Conservation (phyloP, 1,140 invertebrate genomes). For the Calliopsis andreniformis region DNA sequence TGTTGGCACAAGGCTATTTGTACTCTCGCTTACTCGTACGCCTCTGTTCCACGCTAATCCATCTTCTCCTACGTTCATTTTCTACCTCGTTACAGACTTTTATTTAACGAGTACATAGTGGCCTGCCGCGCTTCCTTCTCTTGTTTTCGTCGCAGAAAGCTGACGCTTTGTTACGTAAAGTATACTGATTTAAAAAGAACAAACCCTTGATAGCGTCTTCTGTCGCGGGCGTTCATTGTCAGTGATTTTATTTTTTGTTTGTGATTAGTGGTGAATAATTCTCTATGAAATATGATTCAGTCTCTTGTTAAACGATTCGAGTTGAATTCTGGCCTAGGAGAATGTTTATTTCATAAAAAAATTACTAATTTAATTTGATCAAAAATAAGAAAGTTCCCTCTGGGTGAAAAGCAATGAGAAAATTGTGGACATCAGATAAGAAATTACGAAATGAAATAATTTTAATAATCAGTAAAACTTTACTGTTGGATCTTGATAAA, state of each 20-base stretch:
- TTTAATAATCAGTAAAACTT: too few relatives aligned
- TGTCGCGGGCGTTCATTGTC: not conserved
- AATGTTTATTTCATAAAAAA: too few relatives aligned
- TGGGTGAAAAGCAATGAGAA: too few relatives aligned
- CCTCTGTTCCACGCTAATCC: not conserved
- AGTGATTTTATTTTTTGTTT: not conserved
- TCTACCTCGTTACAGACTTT: conserved; percentile 28
- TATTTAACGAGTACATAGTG: conserved; percentile 27
- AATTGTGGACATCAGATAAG: too few relatives aligned
- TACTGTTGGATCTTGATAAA: too few relatives aligned
- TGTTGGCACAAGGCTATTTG: not conserved
- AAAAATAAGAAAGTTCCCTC: too few relatives aligned
- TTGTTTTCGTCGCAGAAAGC: not conserved
- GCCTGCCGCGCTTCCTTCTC: conserved; percentile 1
- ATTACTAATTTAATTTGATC: too few relatives aligned
- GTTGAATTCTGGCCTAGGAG: too few relatives aligned
- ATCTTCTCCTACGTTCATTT: conserved; percentile 15
- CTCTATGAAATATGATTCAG: too few relatives aligned
- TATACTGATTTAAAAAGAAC: not conserved
- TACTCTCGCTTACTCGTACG: not conserved
- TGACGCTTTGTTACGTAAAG: conserved; percentile 1
- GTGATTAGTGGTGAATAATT: not conserved
- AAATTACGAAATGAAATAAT: too few relatives aligned
- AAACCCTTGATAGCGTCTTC: not conserved
- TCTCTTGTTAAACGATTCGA: too few relatives aligned